Percentiles rank a stretch among this genome's conserved stretches.
These are phyloP conservation scores for Apoderus coryli DNA, from an alignment of 2,888 invertebrate genomes.

Conservation along the genomic window DNA sequence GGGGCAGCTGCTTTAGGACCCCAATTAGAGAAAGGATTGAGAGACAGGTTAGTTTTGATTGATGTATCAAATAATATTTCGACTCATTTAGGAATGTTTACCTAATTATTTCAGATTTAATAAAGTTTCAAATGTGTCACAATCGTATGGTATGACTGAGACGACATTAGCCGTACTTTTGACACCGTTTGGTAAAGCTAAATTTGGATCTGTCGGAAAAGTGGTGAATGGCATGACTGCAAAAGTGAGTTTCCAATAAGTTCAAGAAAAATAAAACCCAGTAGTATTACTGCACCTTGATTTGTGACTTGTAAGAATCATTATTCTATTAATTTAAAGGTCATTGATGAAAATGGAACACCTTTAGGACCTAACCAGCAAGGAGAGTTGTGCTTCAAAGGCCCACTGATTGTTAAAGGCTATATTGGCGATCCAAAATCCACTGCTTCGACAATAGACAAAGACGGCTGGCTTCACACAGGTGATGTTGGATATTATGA, in stretches of 20 bases:
- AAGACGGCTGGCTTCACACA: constrained; percentile 63
- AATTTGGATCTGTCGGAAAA: constrained; percentile 51
- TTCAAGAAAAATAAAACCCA: constrained; percentile 3
- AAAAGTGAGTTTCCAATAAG: constrained; percentile 34
- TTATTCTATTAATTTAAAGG: constrained; percentile 16
- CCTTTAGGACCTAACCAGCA: constrained; percentile 46
- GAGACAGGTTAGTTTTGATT: too few relatives aligned
- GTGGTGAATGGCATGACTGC: constrained; percentile 51
- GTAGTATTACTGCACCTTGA: too few relatives aligned
- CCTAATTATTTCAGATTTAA: too few relatives aligned
- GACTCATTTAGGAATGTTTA: too few relatives aligned
- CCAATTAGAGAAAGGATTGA: constrained; percentile 48
- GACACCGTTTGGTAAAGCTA: constrained; percentile 26
- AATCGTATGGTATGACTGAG: constrained; percentile 74
- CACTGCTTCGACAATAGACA: constrained; percentile 51
- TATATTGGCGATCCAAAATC: constrained; percentile 61
- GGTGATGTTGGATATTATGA: constrained; percentile 82
- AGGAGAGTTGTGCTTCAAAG: constrained; percentile 78
- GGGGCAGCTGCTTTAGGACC: constrained; percentile 74
- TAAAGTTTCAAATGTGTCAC: constrained; percentile 26
- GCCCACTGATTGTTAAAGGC: constrained; percentile 54
- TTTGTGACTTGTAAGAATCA: not conserved
- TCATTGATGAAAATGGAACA: constrained; percentile 49
- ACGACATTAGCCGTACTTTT: constrained; percentile 45
- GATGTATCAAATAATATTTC: too few relatives aligned